Evolutionary conservation across 2,113 vertebrate species (phyloP).

Genomic region (Aphyosemion australe): DNA sequence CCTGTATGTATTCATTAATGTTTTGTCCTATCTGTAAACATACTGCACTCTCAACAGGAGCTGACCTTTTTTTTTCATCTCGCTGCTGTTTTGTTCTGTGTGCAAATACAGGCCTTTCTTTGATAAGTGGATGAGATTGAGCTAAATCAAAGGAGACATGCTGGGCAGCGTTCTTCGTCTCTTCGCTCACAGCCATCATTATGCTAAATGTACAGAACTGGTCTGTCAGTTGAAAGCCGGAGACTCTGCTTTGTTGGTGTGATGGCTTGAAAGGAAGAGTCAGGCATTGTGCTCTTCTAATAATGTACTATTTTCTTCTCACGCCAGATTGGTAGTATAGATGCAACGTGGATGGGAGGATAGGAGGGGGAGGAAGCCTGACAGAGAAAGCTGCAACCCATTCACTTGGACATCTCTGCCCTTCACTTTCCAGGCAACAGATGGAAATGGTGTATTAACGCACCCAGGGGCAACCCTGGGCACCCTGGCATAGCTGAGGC

Average conservation of each 20-base stretch:
- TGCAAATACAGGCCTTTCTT: constrained; percentile 59
- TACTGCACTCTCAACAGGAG: constrained; percentile 30
- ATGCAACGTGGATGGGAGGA: constrained; percentile 28
- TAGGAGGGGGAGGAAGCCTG: constrained; percentile 24
- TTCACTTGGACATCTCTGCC: constrained; percentile 74
- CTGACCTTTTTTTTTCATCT: constrained; percentile 39
- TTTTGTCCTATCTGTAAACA: constrained; percentile 61
- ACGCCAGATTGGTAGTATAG: constrained; percentile 35
- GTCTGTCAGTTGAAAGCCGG: constrained; percentile 64
- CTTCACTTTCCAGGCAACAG: constrained; percentile 82
- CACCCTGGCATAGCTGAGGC: constrained; percentile 75
- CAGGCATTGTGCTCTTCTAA: constrained; percentile 52
- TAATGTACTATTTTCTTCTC: constrained; percentile 54
- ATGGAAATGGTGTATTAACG: constrained; percentile 83
- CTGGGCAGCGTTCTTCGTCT: constrained; percentile 67
- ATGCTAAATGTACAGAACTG: constrained; percentile 62
- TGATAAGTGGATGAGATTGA: constrained; percentile 72
- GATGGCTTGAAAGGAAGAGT: constrained; percentile 47
- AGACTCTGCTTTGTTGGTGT: constrained; percentile 42
- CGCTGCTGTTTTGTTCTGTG: constrained; percentile 50
- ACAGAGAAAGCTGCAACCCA: constrained; percentile 36
- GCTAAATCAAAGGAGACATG: constrained; percentile 63
- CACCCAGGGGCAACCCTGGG: constrained; percentile 78
- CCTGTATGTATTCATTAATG: constrained; percentile 51
- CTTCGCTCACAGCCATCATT: constrained; percentile 58